These are phyloP conservation scores for Dipodomys spectabilis DNA, from an alignment of 2,113 vertebrate genomes.

Conservation along the genomic window DNA sequence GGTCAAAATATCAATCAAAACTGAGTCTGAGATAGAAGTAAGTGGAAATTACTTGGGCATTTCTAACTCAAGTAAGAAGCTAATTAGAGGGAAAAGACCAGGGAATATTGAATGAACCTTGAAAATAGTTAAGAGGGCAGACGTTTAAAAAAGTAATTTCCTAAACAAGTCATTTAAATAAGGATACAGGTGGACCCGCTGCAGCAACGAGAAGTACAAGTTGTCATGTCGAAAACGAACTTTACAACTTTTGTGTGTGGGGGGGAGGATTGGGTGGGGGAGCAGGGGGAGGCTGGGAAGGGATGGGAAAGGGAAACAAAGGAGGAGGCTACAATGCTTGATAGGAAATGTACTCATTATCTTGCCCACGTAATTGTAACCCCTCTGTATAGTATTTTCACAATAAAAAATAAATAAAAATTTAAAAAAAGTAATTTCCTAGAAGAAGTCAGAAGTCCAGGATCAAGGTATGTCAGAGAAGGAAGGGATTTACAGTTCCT, in stretches of 20 bases:
- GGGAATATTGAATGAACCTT: not conserved
- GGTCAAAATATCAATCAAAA: constrained; percentile 9
- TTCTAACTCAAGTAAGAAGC: not conserved
- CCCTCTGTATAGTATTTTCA: too few species aligned
- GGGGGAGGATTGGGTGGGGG: too few species aligned
- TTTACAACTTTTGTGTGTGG: too few species aligned
- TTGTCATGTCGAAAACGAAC: too few species aligned
- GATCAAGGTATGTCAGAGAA: constrained; percentile 1
- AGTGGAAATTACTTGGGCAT: not conserved
- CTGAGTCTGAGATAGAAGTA: not conserved
- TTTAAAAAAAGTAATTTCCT: not conserved
- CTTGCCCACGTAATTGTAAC: too few species aligned
- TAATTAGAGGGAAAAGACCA: constrained; percentile 4
- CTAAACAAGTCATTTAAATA: not conserved
- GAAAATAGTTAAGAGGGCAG: not conserved
- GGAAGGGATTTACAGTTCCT: not conserved
- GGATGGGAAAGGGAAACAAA: too few species aligned
- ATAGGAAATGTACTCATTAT: too few species aligned
- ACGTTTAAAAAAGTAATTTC: constrained; percentile 14
- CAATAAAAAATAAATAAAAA: too few species aligned
- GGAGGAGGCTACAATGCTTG: too few species aligned
- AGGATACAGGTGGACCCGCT: too few species aligned
- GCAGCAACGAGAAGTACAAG: too few species aligned
- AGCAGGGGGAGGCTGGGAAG: too few species aligned
- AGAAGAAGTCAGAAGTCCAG: not conserved